Evolutionary conservation across 2,113 vertebrate species (phyloP), one percentile per base, ranked within the genome.

Genomic region (Odocoileus hemionus): DNA sequence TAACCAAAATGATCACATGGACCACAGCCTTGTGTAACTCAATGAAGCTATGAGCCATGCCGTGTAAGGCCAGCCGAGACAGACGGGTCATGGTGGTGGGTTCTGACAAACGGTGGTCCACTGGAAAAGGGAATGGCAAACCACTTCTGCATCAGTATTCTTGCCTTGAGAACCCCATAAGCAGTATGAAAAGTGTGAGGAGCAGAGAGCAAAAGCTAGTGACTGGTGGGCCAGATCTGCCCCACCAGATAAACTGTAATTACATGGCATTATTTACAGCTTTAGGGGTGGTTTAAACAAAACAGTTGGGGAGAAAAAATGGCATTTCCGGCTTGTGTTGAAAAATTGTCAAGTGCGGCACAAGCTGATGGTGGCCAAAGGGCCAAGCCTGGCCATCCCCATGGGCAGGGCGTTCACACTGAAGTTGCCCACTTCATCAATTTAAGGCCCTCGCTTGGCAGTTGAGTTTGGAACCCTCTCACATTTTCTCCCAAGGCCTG

Each of bases 351-450:
- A 11, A 5, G 6, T 43, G n/a, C 70, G 82, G 6, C 30, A 1
- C 16, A 47, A 85, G 50, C 43, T 2, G 23, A 28, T 25, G 76
- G 30, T 33, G 43, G 47, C 54, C 30, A 3, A 54, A 82, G n/a
- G 61, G 50, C 74, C 2, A 0, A 11, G 43, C 19, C 61, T 9
- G 47, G 47, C 67, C 80, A 12, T 70, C 19, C 55, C 4, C 11
- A n/a, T 26, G 7, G 33, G 64, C 5, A 3, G 2, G 43, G 21
- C 12, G 7, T 5, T n/a, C 45, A 13, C 13, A 5, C 13, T 4
- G 19, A 14, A 28, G 36, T 36, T 70, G 19, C 16, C 25, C 13
- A 1, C 50, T 21, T 23, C 39, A 9, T 33, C 28, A 64, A 5
- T 45, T 17, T 6, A 23, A 7, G 13, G 79, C 9, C 15, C 57